Conservation (phyloP, 2,113 vertebrate species). For the Strix uralensis region DNA sequence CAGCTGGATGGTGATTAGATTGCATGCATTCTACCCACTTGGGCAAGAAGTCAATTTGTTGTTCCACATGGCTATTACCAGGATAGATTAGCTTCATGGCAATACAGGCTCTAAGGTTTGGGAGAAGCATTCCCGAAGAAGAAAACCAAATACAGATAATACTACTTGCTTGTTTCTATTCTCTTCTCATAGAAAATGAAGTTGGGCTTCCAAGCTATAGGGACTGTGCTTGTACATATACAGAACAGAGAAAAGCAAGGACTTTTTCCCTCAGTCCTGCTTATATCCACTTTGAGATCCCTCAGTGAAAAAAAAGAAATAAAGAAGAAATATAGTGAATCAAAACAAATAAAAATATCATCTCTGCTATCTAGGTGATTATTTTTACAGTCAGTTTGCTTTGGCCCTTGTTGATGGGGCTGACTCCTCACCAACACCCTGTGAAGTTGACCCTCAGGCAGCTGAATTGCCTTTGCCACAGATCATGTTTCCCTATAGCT, state of each 20-base stretch:
- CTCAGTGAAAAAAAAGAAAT: neutral
- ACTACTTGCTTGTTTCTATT: neutral
- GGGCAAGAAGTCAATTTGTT: slow-evolving; percentile 10
- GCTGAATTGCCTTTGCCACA: neutral
- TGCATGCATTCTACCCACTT: neutral
- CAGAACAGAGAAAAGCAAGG: neutral
- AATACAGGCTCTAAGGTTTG: neutral
- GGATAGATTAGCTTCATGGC: neutral
- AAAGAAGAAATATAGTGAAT: neutral
- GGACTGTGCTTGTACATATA: neutral
- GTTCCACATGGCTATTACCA: neutral
- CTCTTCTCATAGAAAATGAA: neutral
- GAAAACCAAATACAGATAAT: neutral
- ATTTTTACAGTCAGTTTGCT: neutral
- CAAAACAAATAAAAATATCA: neutral
- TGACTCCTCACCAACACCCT: neutral
- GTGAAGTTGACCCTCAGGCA: neutral
- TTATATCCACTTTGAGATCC: neutral
- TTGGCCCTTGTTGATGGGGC: neutral
- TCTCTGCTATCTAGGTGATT: neutral
- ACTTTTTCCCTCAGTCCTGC: neutral
- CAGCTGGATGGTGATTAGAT: neutral
- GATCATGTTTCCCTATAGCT: neutral
- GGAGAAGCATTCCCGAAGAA: neutral
- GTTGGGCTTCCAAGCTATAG: neutral